Percentiles rank a stretch among this genome's conserved stretches.
phyloP scores from a whole-genome alignment of 2,113 vertebrate genomes.

The Mormyrus lacerda region DNA sequence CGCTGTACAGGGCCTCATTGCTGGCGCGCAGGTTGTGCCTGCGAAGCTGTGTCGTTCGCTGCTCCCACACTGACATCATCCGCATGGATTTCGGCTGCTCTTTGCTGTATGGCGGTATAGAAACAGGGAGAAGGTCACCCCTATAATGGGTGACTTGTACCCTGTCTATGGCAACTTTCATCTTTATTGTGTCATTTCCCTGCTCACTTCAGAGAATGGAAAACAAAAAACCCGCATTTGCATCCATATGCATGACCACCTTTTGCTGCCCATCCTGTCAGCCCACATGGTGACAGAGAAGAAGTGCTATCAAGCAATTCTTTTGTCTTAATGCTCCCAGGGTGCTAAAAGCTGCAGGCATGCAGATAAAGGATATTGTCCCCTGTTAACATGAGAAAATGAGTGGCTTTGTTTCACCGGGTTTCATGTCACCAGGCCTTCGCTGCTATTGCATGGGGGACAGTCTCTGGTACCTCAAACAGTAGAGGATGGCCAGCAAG shows the following conservation, averaged over 20 bases:
- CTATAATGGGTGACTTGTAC: not conserved
- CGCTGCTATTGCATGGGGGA: not conserved
- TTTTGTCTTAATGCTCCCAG: not conserved
- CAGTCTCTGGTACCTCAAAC: not conserved
- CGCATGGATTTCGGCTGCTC: slow-evolving; percentile 80
- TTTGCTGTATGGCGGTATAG: slow-evolving; percentile 61
- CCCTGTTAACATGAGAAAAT: not conserved
- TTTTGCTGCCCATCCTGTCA: not conserved
- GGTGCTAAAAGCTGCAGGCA: not conserved
- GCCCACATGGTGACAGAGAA: not conserved
- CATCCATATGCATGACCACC: slow-evolving; percentile 39
- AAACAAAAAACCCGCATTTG: not conserved
- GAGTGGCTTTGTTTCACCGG: not conserved
- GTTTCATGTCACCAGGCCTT: not conserved
- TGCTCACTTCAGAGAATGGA: not conserved
- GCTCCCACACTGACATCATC: slow-evolving; percentile 90
- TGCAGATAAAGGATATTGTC: not conserved
- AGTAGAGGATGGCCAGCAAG: not conserved
- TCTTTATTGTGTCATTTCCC: slow-evolving; percentile 11
- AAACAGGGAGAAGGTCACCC: slow-evolving; percentile 18
- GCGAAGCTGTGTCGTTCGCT: slow-evolving; percentile 87
- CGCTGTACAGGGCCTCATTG: slow-evolving; percentile 85
- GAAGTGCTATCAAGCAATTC: not conserved
- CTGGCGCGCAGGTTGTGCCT: slow-evolving; percentile 83
- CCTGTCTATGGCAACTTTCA: not conserved